A percentile compares a stretch with the other conserved stretches of the same genome.
These are phyloP conservation scores for Passerina amoena DNA, from an alignment of 2,113 vertebrate genomes.

Conservation along the genomic window DNA sequence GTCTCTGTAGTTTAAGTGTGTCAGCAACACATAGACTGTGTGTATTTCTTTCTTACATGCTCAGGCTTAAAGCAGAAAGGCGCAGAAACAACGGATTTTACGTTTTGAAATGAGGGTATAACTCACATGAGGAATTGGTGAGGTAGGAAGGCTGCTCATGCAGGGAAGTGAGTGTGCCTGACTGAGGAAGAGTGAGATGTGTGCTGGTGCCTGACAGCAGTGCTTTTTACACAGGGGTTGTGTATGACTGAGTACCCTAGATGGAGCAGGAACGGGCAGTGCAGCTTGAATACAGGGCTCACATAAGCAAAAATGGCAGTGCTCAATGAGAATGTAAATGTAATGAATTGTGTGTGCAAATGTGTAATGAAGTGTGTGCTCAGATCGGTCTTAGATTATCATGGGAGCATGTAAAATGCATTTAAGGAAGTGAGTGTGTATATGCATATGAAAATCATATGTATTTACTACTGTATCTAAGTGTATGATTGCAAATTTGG, in stretches of 20 bases:
- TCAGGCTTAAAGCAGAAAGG: background rate
- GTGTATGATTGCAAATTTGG: background rate
- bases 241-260: background rate
- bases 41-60: background rate
- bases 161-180: background rate
- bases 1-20: background rate
- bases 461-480: slow-evolving; percentile 5
- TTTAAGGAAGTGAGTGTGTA: background rate
- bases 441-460: slow-evolving; percentile 26
- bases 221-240: background rate
- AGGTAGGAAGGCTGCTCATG: background rate
- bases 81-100: background rate
- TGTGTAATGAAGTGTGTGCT: slow-evolving; percentile 47
- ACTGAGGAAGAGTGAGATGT: background rate
- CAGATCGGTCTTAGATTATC: slow-evolving; percentile 31
- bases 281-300: background rate
- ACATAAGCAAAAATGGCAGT: slow-evolving; percentile 13
- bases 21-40: background rate
- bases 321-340: slow-evolving; percentile 42
- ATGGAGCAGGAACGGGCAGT: background rate
- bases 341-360: slow-evolving; percentile 65
- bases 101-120: background rate
- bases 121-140: background rate
- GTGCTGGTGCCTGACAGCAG: background rate
- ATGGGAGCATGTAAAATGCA: background rate